Base-by-base conservation (phyloP, 2,888 invertebrate species). In the Blastobasis adustella region DNA sequence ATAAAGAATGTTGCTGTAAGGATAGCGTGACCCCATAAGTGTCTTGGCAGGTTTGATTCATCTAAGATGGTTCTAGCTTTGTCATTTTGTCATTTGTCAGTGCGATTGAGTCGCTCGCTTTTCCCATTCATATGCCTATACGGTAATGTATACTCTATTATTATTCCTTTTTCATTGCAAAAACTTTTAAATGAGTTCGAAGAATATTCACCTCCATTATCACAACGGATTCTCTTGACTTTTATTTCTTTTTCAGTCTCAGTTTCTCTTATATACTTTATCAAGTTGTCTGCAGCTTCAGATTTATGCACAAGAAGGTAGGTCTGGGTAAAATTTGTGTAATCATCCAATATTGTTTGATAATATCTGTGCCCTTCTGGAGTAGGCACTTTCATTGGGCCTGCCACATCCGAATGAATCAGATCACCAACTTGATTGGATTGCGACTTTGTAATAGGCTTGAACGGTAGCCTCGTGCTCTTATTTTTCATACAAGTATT, bases 1-100 rank as follows among this genome's bases (percentile, higher is more conserved):
- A 60, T 23, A 44, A 52, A 45, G 45, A 56, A 62, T 1, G 50
- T 50, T n/a, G 62, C 56, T 45, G 48, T 45, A 6, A 10, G 10
- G 0, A 60, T 38, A 2, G 60, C 60, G 47, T 62, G 54, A 38
- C 59, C 54, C 62, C 60, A 62, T 36, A 60, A 45, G 7, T 50
- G 4, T 40, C 53, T 56, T 6, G 57, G 60, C 43, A 60, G 41
- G 9, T 49, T 45, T 37, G 57, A 49, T 23, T 62, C 58, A 42
- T 42, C 42, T 9, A 42, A 8, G 9, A 42, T 42, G 10, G 42
- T 8, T 10, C 42, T 42, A 10, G 42, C 42, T 42, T 42, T 42
- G 5, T 42, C 42, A 42, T 42, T n/a, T n/a, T n/a, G n/a, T n/a
- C n/a, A 42, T 42, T 5, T 42, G n/a, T n/a, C n/a, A n/a, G 42